Conservation (phyloP, 2,888 invertebrate genomes). For the Eristalis arbustorum region DNA sequence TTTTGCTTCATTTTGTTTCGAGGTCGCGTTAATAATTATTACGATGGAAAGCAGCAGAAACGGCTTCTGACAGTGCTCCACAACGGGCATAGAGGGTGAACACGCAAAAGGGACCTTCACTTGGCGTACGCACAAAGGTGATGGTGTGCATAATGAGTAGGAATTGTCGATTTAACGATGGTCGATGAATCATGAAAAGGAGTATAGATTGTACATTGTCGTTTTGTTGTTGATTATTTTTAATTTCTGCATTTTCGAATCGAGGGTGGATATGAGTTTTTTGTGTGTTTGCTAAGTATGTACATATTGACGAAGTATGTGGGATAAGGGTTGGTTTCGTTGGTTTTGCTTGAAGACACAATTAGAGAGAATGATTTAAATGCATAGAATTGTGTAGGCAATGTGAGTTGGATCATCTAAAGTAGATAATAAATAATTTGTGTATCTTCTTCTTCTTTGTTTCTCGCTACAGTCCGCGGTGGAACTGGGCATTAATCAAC, state of each 20-base stretch:
- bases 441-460: too few relatives aligned
- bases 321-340: constrained; percentile 1
- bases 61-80: constrained; percentile 37
- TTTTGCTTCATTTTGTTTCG: constrained; percentile 13
- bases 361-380: background rate
- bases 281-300: background rate
- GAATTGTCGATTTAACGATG: constrained; percentile 62
- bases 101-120: background rate
- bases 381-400: too few relatives aligned
- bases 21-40: constrained; percentile 68
- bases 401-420: too few relatives aligned
- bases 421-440: too few relatives aligned
- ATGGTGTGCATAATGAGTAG: constrained; percentile 68
- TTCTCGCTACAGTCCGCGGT: too few relatives aligned
- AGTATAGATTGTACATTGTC: background rate
- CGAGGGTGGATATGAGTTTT: background rate
- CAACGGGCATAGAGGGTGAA: background rate
- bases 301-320: constrained; percentile 17
- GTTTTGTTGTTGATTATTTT: constrained; percentile 8
- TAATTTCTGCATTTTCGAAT: background rate
- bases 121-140: constrained; percentile 43
- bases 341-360: background rate
- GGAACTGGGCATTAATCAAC: too few relatives aligned
- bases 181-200: constrained; percentile 56
- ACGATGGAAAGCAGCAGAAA: constrained; percentile 18